phyloP scores from a whole-genome alignment of 2,888 invertebrate species.

The Hypomecis punctinalis region DNA sequence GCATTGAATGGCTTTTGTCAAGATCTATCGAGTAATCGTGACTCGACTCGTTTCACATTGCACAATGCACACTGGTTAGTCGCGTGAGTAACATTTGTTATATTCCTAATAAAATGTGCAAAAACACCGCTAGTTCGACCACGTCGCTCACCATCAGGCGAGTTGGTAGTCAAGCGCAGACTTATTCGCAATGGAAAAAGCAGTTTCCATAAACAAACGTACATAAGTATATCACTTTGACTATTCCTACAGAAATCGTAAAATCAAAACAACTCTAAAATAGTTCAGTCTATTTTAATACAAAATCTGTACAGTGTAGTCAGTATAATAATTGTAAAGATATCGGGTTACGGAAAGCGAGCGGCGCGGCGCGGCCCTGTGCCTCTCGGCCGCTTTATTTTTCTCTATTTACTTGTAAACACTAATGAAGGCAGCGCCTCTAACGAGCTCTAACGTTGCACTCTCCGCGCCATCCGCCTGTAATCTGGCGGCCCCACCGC shows the following conservation, averaged over 20 bases:
- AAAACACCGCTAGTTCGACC: too few relatives aligned
- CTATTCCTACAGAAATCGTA: neutral
- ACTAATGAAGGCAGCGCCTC: conserved; percentile 73
- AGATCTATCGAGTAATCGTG: too few relatives aligned
- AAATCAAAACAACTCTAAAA: conserved; percentile 23
- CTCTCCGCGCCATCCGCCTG: conserved; percentile 67
- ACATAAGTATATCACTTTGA: too few relatives aligned
- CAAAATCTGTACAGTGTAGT: conserved; percentile 9
- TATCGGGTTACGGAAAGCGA: conserved; percentile 28
- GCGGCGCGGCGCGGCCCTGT: conserved; percentile 31
- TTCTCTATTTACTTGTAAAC: conserved; percentile 68
- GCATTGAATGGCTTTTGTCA: too few relatives aligned
- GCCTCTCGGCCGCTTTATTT: conserved; percentile 57
- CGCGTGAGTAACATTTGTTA: too few relatives aligned
- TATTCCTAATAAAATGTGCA: too few relatives aligned
- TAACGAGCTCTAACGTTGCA: conserved; percentile 74
- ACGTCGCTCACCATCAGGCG: too few relatives aligned
- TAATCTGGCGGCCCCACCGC: conserved; percentile 58
- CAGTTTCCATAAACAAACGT: too few relatives aligned
- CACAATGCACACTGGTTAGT: too few relatives aligned
- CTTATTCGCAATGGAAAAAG: too few relatives aligned
- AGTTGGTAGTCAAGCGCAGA: too few relatives aligned
- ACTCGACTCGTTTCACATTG: too few relatives aligned
- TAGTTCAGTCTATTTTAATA: conserved; percentile 11
- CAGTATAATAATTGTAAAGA: conserved; percentile 31